Evolutionary conservation across 2,888 invertebrate genomes (phyloP), one percentile per base, ranked within the genome.

Genomic region (Lordiphosa andalusiaca): DNA sequence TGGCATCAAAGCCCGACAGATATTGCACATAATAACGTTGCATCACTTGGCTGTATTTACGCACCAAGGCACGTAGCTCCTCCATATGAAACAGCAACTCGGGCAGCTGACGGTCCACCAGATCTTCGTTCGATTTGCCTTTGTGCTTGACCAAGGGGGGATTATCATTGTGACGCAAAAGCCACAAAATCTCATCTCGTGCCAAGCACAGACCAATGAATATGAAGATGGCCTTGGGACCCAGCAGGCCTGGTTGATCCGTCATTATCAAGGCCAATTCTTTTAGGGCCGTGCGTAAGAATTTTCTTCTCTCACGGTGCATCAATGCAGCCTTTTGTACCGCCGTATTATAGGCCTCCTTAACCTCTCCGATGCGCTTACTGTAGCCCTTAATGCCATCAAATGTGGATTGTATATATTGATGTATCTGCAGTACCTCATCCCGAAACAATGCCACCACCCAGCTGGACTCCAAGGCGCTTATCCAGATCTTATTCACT

Each of bases 21-120:
- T 98, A 99, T 90, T 99, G 98, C 23, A 99, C 96, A 90, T 98
- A 99, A 89, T 99, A 99, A 68, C 98, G 92, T 89, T 99, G 98
- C 91, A 99, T 95, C 6, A 99, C 97, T 91, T 97, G 97, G 78
- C 96, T 96, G 89, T 99, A 98, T 88, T 98, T 99, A 66, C 98
- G 93, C 4, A 99, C 96, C 52, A 99, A 91, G 21, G 96, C 96
- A 82, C 99, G 92, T 49, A 99, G 90, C 89, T 99, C 99, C 88
- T 99, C 98, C 94, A 99, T 98, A 86, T 99, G 98, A 87, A 99
- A 99, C 6, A 99, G 90, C 41, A 99, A 90, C 89, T 99, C 99
- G 1, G 99, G 99, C 40, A 99, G 91, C 87, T 98, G 98, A 53
- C 98, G 92, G 88, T 99, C 99, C 0, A 98, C 95, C 53, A 99